Evolutionary conservation across 2,113 vertebrate species (phyloP), one percentile per base, ranked within the genome.

Genomic region (Microtus richardsoni): DNA sequence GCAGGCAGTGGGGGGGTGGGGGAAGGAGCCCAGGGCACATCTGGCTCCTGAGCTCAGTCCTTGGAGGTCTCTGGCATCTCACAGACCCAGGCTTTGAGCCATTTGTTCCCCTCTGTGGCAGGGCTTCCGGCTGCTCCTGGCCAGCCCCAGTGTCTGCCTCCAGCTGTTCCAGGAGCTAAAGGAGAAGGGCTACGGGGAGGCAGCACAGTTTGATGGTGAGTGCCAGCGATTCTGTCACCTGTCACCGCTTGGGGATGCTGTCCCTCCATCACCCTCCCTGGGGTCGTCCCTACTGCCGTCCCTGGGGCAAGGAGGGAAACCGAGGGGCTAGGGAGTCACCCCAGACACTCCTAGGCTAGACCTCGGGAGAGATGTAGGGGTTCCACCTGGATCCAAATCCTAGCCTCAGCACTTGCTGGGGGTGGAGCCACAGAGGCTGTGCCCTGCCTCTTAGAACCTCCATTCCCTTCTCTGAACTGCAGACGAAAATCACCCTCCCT

Each of bases 41-140:
- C 30, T 24, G 73, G 84, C 62, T 62, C 84, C 78, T 52, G 66
- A n/a, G 26, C 26, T 60, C 62, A 21, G 62, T 70, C 24, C 47
- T 39, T n/a, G 49, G 84, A n/a, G 64, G 87, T 80, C 41, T 68
- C 68, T 21, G 58, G 88, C 10, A 0, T 64, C 12, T 4, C 47
- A 77, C 16, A 4, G 4, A 24, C 0, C 39, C 44, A 0, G 7
- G 10, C 44, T 2, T 70, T 73, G 60, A 84, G 11, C n/a, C 16
- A 0, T 39, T 13, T 21, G 88, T 92, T 33, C 92, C 36, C 87
- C 0, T 71, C 74, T 39, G 19, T 66, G 66, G 0, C 98, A 99
- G 99, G 99, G 99, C 7, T 99, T 99, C 97, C 98, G 99, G 4
- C 98, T 99, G 94, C 99, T 99, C 94, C 98, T 99, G 96, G 99